Conservation (phyloP, 1,140 invertebrate species). For the Tetraneura akinire region DNA sequence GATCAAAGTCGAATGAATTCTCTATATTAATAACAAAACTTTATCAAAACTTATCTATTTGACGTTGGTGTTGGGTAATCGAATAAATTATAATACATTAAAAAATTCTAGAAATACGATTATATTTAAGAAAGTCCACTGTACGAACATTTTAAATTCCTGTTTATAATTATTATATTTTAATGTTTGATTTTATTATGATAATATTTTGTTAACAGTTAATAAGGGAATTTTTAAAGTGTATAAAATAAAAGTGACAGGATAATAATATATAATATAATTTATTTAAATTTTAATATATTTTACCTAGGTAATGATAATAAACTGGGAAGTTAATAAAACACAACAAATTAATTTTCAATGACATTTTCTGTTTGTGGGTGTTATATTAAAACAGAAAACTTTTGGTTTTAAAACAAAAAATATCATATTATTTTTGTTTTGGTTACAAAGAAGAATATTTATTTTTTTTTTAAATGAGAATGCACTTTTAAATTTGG, state of each 20-base stretch:
- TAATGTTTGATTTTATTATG: too few species aligned
- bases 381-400: constrained; percentile 14
- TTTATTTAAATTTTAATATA: not conserved
- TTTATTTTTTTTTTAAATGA: not conserved
- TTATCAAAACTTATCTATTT: not conserved
- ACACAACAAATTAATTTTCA: constrained; percentile 7
- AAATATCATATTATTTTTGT: constrained; percentile 10
- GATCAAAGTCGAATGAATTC: not conserved
- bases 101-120: too few species aligned
- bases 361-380: not conserved
- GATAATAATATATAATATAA: too few species aligned
- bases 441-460: not conserved
- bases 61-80: not conserved
- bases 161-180: too few species aligned
- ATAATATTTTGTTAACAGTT: too few species aligned
- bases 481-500: too few species aligned
- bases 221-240: too few species aligned
- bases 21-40: not conserved
- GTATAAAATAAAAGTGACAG: not conserved
- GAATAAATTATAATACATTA: too few species aligned
- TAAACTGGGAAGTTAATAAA: constrained; percentile 2
- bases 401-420: not conserved
- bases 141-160: too few species aligned
- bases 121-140: too few species aligned
- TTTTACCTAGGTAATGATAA: not conserved